These are phyloP conservation scores for Lepus europaeus DNA, from an alignment of 2,113 vertebrate genomes.

Conservation along the genomic window DNA sequence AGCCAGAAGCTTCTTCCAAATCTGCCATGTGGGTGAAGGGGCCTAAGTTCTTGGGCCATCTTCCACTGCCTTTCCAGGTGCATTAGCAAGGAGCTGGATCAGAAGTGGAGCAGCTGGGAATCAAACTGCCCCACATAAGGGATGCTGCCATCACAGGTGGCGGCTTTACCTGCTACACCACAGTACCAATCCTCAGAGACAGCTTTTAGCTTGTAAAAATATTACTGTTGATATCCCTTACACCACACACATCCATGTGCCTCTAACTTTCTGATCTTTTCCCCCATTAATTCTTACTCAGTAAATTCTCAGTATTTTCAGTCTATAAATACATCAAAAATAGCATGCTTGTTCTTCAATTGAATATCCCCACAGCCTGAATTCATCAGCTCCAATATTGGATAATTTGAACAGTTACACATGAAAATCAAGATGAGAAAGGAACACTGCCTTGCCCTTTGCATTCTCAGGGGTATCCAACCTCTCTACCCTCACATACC, in stretches of 20 bases:
- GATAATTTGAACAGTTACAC: background rate
- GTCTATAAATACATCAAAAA: background rate
- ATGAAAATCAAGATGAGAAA: background rate
- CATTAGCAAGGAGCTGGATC: too few species aligned
- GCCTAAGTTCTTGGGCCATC: too few species aligned
- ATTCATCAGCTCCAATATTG: background rate
- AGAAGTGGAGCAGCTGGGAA: too few species aligned
- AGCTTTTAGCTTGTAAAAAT: slow-evolving; percentile 9
- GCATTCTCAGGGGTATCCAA: background rate
- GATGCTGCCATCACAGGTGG: too few species aligned
- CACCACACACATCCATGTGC: background rate
- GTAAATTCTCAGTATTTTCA: background rate
- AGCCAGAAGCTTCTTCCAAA: too few species aligned
- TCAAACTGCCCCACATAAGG: too few species aligned
- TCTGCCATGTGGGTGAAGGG: too few species aligned
- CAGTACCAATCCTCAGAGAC: background rate
- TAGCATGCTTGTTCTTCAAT: background rate
- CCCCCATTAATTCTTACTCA: background rate
- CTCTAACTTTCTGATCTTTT: background rate
- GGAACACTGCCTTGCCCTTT: background rate
- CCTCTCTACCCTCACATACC: accelerated
- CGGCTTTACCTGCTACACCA: too few species aligned
- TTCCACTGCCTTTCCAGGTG: too few species aligned
- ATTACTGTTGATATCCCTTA: background rate
- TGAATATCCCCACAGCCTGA: background rate